Evolutionary conservation across 2,888 invertebrate genomes (phyloP), one percentile per base, ranked within the genome.

Genomic region (Netelia inedita): DNA sequence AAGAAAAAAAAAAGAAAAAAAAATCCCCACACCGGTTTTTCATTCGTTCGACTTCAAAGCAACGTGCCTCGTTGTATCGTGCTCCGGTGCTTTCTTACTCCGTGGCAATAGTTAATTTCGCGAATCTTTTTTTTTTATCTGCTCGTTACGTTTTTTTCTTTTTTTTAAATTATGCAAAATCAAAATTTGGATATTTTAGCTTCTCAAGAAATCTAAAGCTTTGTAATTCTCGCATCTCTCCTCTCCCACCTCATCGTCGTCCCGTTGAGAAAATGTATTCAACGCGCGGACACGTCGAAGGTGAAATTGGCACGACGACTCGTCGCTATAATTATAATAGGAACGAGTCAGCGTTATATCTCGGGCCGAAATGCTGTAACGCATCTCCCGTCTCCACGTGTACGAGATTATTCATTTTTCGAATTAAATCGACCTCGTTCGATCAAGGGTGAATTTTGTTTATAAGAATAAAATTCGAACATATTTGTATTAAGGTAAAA

Each of bases 311-410:
- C 83, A 76, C 79, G 71, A 71, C 59, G 66, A 19, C 83, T 71
- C 72, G 83, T 28, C 79, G 55, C 83, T 83, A 83, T 83, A 75
- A 83, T 83, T 83, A 66, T 65, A 75, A 80, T 61, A 53, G 69
- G 28, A 63, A 76, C 63, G 21, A 50, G 65, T 69, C 61, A 23
- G 65, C 57, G 43, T 11, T 21, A 66, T 66, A 72, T 19, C 35
- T 35, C 41, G 21, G 28, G 16, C 5, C 10, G 9, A 16, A 23
- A 16, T 75, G 6, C 14, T 57, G n/a, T 66, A 66, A 57, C 43
- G 57, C 53, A 65, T 46, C 41, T 53, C 63, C 59, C 59, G 28
- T 55, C 66, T 41, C 66, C 78, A 61, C 53, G 63, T 10, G 72
- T 14, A 53, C 23, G 2, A 11, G 16, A 63, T 55, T 55, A 65